phyloP scores from a whole-genome alignment of 2,113 vertebrate species.

The Neoarius graeffei region DNA sequence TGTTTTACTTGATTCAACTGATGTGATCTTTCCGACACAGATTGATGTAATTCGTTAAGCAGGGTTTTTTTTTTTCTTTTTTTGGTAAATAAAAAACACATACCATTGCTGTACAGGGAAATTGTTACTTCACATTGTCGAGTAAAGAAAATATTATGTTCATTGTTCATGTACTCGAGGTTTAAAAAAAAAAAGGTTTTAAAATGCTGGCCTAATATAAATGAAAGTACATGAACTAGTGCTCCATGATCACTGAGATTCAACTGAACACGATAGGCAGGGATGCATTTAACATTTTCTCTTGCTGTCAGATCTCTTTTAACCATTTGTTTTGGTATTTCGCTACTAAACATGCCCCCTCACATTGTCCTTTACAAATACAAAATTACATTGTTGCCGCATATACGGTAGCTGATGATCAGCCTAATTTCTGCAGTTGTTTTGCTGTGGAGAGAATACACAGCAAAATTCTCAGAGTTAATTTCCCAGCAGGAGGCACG shows the following conservation, averaged over 20 bases:
- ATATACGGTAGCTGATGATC: too few relatives aligned
- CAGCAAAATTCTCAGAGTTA: too few relatives aligned
- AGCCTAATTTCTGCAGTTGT: not conserved
- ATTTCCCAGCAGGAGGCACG: too few relatives aligned
- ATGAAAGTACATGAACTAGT: not conserved
- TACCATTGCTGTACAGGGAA: not conserved
- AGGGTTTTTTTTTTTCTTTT: not conserved
- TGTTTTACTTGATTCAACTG: conserved; percentile 38
- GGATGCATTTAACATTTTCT: not conserved
- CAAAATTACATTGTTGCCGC: not conserved
- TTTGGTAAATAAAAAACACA: not conserved
- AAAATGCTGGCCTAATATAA: not conserved
- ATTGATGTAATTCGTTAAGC: conserved; percentile 2
- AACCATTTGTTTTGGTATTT: not conserved
- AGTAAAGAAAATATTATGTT: not conserved
- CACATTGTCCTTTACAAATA: not conserved
- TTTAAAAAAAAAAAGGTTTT: not conserved
- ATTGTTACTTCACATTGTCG: not conserved
- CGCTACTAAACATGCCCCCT: not conserved
- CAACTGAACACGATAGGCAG: not conserved
- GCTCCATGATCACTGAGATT: not conserved
- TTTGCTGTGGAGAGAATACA: too few relatives aligned
- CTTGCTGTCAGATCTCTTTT: not conserved
- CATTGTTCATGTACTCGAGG: not conserved
- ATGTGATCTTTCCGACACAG: conserved; percentile 21